A percentile compares a stretch with the other conserved stretches of the same genome.
Conservation (phyloP, 1,140 invertebrate genomes). For the Lasaia peninsularis region DNA sequence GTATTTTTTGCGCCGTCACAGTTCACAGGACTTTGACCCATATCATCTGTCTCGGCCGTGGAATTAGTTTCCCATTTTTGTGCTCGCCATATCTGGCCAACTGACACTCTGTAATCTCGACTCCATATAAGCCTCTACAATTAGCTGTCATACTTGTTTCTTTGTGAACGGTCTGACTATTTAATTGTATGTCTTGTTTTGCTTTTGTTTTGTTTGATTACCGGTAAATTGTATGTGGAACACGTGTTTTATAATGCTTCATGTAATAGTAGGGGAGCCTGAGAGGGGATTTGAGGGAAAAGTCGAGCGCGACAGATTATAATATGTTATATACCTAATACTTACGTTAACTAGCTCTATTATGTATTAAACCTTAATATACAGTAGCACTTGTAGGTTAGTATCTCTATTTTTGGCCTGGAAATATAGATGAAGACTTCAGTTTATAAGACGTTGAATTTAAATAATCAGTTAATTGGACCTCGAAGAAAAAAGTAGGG, state of each 20-base stretch:
- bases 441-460: too few relatives aligned
- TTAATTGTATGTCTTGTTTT: constrained; percentile 46
- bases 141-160: constrained; percentile 58
- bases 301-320: too few relatives aligned
- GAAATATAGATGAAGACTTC: too few relatives aligned
- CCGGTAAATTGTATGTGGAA: constrained; percentile 13
- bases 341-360: too few relatives aligned
- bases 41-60: constrained; percentile 30
- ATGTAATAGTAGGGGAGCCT: too few relatives aligned
- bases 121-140: constrained; percentile 53
- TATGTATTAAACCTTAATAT: too few relatives aligned
- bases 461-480: too few relatives aligned
- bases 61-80: constrained; percentile 61
- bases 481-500: too few relatives aligned
- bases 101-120: constrained; percentile 52
- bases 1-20: constrained; percentile 22
- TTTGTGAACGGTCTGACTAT: constrained; percentile 49
- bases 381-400: too few relatives aligned
- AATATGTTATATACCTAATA: too few relatives aligned
- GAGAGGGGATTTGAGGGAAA: too few relatives aligned
- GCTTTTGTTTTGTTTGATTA: constrained; percentile 45
- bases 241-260: constrained; percentile 8
- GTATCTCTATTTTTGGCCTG: too few relatives aligned
- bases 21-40: constrained; percentile 33
- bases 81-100: constrained; percentile 36